Base-by-base conservation (phyloP, 2,888 invertebrate species). In the Leptopilina drosophilae region DNA sequence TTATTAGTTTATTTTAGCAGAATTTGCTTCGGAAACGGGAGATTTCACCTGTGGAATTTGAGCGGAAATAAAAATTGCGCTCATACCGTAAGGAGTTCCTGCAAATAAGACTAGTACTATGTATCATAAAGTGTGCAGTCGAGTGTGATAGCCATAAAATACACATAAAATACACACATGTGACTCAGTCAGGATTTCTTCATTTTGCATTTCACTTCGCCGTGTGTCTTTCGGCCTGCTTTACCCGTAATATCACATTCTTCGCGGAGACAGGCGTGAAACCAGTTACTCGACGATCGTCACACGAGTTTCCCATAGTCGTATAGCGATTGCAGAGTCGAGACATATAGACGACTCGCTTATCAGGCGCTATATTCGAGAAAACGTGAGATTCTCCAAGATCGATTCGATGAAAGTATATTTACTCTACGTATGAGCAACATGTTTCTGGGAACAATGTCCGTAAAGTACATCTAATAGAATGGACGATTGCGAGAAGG, bases 401-500 rank as follows among this genome's bases (percentile, higher is more conserved):
- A 81, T 83, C 78, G 80, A 83, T 81, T 83, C 80, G 73, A 80
- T 78, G 82, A 83, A 81, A 81, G 82, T 80, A 80, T 78, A 79
- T 82, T 46, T 49, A 69, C 26, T 46, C 20, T 49, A 20, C 5
- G 33, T n/a, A 40, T 40, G 33, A 33, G 42, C 1, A 65, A 15
- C n/a, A n/a, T 65, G 15, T 42, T 40, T 46, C 6, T 53, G 14
- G 14, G 53, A 56, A 53, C 46, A 15, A 49, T 67, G 46, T 67
- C n/a, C 15, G 67, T 46, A 46, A 67, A 46, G 46, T 67, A 73
- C 56, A 40, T 73, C 56, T 73, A 73, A 73, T 73, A 81, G 80
- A 82, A 83, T 77, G 81, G 77, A 80, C 79, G 81, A 81, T 82
- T 80, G 77, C 80, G 80, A 82, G 83, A 84, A 84, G 85, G 84